A percentile compares a stretch with the other conserved stretches of the same genome.
Conservation (phyloP, 2,797 vertebrate genomes). For the Falco berigora region DNA sequence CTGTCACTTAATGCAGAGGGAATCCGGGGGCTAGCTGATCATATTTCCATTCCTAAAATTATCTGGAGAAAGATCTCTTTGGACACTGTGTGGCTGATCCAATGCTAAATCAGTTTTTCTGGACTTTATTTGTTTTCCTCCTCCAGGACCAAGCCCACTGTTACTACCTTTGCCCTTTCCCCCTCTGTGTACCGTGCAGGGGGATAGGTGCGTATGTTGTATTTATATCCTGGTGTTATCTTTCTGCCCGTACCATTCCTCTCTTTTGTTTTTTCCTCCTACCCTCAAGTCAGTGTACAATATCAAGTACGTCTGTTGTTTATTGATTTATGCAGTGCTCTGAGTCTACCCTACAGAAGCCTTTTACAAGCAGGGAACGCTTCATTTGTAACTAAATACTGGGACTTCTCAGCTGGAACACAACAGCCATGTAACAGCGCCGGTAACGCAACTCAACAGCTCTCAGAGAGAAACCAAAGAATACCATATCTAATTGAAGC, state of each 20-base stretch:
- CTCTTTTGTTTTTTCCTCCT: neutral
- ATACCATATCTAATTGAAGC: constrained; percentile 16
- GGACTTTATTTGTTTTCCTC: neutral
- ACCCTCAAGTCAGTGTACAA: constrained; percentile 9
- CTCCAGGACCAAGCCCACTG: neutral
- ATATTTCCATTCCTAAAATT: neutral
- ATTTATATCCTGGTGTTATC: neutral
- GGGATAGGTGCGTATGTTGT: neutral
- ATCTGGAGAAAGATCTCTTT: neutral
- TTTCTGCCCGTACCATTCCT: neutral
- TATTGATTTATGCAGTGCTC: constrained; percentile 69
- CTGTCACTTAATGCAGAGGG: neutral
- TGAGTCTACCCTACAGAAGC: constrained; percentile 20
- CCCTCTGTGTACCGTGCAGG: neutral
- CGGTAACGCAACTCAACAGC: constrained; percentile 11
- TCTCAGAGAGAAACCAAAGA: constrained; percentile 8
- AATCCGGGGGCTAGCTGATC: neutral
- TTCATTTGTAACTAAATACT: constrained; percentile 55
- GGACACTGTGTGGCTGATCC: neutral
- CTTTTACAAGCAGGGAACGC: constrained; percentile 53
- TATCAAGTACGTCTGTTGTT: constrained; percentile 21
- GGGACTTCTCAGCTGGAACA: constrained; percentile 21
- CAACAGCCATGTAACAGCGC: neutral
- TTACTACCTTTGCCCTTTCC: neutral
- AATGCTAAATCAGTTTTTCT: neutral